Percentiles rank a stretch among this genome's conserved stretches.
phyloP scores from a whole-genome alignment of 2,888 invertebrate genomes.

The Agonopterix arenella region DNA sequence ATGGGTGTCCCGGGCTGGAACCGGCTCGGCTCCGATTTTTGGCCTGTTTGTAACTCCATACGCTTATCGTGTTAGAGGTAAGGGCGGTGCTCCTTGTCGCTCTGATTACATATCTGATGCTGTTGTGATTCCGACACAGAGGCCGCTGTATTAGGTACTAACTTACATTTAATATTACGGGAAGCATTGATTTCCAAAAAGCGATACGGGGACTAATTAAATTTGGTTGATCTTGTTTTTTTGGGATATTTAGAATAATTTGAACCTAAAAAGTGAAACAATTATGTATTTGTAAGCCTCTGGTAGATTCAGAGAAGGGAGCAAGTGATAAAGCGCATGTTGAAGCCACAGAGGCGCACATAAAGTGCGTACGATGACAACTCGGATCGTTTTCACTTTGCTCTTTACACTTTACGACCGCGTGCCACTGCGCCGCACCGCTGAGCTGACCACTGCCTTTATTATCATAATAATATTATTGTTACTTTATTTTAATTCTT shows the following conservation, averaged over 20 bases:
- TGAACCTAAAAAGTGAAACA: background rate
- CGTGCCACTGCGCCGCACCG: slow-evolving; percentile 7
- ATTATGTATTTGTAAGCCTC: background rate
- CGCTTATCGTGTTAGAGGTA: slow-evolving; percentile 57
- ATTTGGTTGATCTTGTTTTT: slow-evolving; percentile 2
- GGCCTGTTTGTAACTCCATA: slow-evolving; percentile 51
- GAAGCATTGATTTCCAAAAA: slow-evolving; percentile 47
- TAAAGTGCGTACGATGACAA: slow-evolving; percentile 60
- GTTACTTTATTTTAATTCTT: too few species aligned
- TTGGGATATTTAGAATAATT: background rate
- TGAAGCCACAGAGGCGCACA: slow-evolving; percentile 38
- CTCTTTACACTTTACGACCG: slow-evolving; percentile 44
- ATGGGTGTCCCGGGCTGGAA: slow-evolving; percentile 37
- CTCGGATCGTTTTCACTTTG: slow-evolving; percentile 52
- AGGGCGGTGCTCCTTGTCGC: slow-evolving; percentile 60
- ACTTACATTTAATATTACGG: slow-evolving; percentile 58
- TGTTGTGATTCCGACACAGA: slow-evolving; percentile 57
- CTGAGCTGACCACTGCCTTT: slow-evolving; percentile 13
- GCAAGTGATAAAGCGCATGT: slow-evolving; percentile 43
- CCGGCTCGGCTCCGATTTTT: slow-evolving; percentile 25
- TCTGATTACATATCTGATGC: slow-evolving; percentile 64
- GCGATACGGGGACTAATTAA: slow-evolving; percentile 37
- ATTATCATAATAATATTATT: slow-evolving; percentile 14
- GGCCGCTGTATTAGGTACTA: slow-evolving; percentile 52
- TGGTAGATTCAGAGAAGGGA: background rate